These are phyloP conservation scores for Periophthalmus modestus DNA, from an alignment of 2,113 vertebrate species.

Conservation along the genomic window DNA sequence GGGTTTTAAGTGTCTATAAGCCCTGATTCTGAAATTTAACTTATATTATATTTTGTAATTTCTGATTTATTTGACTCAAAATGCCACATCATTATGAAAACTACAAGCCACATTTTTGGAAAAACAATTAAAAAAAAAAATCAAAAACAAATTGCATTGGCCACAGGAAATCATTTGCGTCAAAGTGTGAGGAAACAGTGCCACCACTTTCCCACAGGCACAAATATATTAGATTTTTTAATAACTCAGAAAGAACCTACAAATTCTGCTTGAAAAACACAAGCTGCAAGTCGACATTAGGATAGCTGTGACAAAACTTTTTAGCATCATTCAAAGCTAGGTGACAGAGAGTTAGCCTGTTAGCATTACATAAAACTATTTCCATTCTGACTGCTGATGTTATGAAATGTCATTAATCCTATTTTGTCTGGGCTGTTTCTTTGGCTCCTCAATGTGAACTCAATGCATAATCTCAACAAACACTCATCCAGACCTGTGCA, in stretches of 20 bases:
- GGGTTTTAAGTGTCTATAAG: no score
- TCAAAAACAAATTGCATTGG: not conserved
- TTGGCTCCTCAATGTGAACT: not conserved
- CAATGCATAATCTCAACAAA: not conserved
- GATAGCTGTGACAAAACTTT: not conserved
- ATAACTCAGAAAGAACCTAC: not conserved
- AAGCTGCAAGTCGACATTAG: not conserved
- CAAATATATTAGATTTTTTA: not conserved
- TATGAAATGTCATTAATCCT: constrained; percentile 11
- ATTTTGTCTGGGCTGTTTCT: constrained; percentile 8
- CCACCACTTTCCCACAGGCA: not conserved
- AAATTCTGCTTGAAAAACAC: not conserved
- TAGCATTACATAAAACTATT: constrained; percentile 15
- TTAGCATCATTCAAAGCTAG: not conserved
- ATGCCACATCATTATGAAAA: no score
- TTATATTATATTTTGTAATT: no score
- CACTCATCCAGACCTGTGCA: not conserved
- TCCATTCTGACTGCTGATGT: constrained; percentile 1
- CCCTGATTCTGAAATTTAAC: no score
- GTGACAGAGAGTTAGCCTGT: not conserved
- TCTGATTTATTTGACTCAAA: no score
- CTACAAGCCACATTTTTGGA: no score
- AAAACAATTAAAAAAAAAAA: no score
- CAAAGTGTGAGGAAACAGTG: not conserved
- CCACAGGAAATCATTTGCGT: not conserved